Conservation (phyloP, 2,113 vertebrate species). For the Daboia siamensis region DNA sequence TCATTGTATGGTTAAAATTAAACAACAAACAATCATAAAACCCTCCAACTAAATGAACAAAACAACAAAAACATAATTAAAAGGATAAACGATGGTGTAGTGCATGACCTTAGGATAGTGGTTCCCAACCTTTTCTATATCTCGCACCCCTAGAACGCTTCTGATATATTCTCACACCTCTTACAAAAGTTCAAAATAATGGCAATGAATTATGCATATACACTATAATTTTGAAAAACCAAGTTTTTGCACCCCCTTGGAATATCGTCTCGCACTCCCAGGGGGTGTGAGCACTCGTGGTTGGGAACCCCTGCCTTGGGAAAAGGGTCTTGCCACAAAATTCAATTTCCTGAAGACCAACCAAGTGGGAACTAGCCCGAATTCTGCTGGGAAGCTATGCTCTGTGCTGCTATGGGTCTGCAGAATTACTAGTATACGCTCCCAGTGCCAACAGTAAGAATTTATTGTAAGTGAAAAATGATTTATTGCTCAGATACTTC, state of each 20-base stretch:
- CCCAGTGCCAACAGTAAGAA: background rate
- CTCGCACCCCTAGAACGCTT: too few species aligned
- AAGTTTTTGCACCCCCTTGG: too few species aligned
- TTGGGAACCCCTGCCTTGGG: too few species aligned
- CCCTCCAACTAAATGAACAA: background rate
- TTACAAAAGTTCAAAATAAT: too few species aligned
- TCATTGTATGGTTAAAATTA: background rate
- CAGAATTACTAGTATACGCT: background rate
- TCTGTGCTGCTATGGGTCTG: background rate
- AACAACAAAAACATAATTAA: background rate
- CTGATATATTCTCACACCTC: too few species aligned
- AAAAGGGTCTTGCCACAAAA: background rate
- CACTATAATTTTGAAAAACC: too few species aligned
- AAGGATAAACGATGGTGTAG: background rate
- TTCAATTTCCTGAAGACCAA: background rate
- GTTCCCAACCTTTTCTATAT: too few species aligned
- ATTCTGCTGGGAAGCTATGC: background rate
- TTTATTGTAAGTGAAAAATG: background rate
- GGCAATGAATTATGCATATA: too few species aligned
- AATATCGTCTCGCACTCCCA: too few species aligned
- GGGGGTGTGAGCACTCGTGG: too few species aligned
- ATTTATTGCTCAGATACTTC: background rate
- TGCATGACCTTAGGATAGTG: background rate
- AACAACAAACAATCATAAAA: background rate
- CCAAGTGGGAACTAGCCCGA: background rate